Percentiles rank a stretch among this genome's conserved stretches.
phyloP scores from a whole-genome alignment of 2,797 vertebrate species.

The Enteromius anoplus region DNA sequence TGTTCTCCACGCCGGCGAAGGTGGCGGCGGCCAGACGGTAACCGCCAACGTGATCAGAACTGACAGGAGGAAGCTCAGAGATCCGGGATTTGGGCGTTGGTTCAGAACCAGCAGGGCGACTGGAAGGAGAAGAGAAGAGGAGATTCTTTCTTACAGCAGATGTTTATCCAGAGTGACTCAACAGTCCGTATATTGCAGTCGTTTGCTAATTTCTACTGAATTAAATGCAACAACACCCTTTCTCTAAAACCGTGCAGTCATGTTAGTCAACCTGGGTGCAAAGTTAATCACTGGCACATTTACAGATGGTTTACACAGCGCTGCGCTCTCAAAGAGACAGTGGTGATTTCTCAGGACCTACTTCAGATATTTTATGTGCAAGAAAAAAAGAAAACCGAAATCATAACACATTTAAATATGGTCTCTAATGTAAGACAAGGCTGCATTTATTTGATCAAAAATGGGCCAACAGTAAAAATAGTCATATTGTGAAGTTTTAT shows the following conservation, averaged over 20 bases:
- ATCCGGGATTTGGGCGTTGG: conserved; percentile 90
- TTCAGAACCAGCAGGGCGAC: conserved; percentile 88
- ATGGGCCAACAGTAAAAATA: not conserved
- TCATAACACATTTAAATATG: not conserved
- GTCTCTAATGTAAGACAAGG: not conserved
- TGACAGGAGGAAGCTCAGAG: conserved; percentile 91
- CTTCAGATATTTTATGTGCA: not conserved
- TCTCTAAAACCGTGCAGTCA: not conserved
- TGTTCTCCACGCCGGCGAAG: conserved; percentile 97
- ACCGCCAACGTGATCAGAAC: conserved; percentile 90
- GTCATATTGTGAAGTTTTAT: not conserved
- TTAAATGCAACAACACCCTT: not conserved
- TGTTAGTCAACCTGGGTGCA: not conserved
- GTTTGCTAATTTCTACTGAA: not conserved
- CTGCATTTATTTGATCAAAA: not conserved
- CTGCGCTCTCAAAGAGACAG: not conserved
- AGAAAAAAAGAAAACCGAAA: not conserved
- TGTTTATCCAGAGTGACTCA: not conserved
- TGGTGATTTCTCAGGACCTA: not conserved
- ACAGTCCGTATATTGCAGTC: not conserved
- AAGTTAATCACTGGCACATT: not conserved
- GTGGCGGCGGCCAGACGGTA: conserved; percentile 95
- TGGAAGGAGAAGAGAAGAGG: conserved; percentile 61
- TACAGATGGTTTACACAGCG: not conserved
- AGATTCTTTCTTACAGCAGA: not conserved